Percentiles rank a stretch among this genome's conserved stretches.
These are phyloP conservation scores for Drosophila navojoa DNA, from an alignment of 1,140 invertebrate genomes.

Conservation along the genomic window DNA sequence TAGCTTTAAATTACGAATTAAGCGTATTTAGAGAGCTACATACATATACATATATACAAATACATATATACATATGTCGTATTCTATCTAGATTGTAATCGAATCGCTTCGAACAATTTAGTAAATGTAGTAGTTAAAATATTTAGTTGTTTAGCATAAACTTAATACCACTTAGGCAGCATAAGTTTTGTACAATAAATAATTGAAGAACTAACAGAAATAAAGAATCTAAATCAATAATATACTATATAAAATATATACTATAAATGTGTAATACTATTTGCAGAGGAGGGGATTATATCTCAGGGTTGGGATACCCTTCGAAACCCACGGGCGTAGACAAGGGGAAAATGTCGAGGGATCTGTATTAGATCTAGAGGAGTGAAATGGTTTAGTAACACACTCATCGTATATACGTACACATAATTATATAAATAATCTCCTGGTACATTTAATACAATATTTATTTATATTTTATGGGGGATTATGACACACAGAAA, in stretches of 20 bases:
- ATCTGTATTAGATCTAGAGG: too few species aligned
- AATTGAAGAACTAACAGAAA: conserved; percentile 41
- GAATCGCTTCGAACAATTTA: conserved; percentile 40
- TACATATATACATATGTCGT: conserved; percentile 9
- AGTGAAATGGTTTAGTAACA: too few species aligned
- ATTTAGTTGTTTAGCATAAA: conserved; percentile 31
- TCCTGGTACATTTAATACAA: too few species aligned
- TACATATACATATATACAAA: conserved; percentile 16
- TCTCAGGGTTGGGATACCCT: too few species aligned
- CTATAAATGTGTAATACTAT: too few species aligned
- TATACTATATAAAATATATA: background rate
- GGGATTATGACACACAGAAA: background rate
- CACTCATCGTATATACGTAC: too few species aligned
- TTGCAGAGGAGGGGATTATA: too few species aligned
- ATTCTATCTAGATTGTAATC: conserved; percentile 22
- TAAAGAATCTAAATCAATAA: conserved; percentile 34
- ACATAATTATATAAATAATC: too few species aligned
- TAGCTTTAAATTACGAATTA: conserved; percentile 76
- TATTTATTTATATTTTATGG: too few species aligned
- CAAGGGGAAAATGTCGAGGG: too few species aligned
- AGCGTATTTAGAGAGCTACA: conserved; percentile 31
- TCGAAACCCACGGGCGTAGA: too few species aligned
- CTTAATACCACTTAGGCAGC: conserved; percentile 29
- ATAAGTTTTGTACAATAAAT: conserved; percentile 48
- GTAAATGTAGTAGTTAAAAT: conserved; percentile 54